phyloP scores from a whole-genome alignment of 2,797 vertebrate genomes.

The Myotis pilosus region DNA sequence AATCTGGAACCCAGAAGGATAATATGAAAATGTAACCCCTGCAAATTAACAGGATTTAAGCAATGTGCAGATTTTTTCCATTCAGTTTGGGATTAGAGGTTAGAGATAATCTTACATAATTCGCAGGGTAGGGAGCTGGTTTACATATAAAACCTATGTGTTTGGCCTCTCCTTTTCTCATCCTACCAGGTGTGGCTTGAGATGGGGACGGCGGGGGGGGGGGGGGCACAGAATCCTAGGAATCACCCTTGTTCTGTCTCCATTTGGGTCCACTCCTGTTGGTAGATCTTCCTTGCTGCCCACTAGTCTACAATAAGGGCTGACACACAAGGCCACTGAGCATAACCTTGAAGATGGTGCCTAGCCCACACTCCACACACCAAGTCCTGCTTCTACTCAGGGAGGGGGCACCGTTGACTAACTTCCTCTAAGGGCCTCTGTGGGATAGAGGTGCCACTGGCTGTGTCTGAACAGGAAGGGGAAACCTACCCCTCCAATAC shows the following conservation, averaged over 20 bases:
- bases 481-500: background rate
- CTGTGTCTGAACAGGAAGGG: constrained; percentile 1
- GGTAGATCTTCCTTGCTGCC: background rate
- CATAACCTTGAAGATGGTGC: background rate
- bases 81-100: background rate
- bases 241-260: background rate
- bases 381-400: background rate
- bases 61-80: background rate
- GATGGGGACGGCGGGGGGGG: too few relatives aligned
- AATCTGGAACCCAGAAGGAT: background rate
- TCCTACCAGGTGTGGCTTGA: background rate
- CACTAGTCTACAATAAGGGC: background rate
- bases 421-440: background rate
- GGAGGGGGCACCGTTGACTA: background rate
- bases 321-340: background rate
- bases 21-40: background rate
- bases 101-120: background rate
- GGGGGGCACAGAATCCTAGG: background rate
- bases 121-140: background rate
- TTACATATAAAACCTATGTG: background rate
- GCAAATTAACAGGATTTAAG: background rate
- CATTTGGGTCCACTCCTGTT: background rate
- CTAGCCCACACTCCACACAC: background rate
- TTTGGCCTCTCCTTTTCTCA: background rate
- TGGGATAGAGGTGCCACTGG: background rate